Percentiles rank a stretch among this genome's conserved stretches.
Conservation (phyloP, 2,113 vertebrate species). For the Pyxicephalus adspersus region DNA sequence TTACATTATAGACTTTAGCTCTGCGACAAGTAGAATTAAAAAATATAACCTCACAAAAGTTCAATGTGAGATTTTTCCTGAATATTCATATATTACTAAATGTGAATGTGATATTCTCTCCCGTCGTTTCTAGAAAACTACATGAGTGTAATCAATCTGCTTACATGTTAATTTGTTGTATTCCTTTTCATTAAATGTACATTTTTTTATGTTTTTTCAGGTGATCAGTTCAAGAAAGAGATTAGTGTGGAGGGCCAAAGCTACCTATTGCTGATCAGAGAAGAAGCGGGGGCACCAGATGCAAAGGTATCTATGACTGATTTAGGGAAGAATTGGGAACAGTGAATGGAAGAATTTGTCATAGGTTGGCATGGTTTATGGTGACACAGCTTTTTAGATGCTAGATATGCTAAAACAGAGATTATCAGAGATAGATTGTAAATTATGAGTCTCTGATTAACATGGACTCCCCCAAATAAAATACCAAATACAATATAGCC, state of each 20-base stretch:
- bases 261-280: constrained; percentile 90
- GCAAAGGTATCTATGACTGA: constrained; percentile 75
- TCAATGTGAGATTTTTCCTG: not conserved
- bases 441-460: too few relatives aligned
- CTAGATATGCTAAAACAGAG: too few relatives aligned
- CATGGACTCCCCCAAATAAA: too few relatives aligned
- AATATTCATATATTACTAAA: not conserved
- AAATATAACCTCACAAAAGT: not conserved
- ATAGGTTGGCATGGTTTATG: too few relatives aligned
- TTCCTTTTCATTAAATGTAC: not conserved
- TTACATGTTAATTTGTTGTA: not conserved
- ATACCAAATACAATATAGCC: too few relatives aligned
- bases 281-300: constrained; percentile 85
- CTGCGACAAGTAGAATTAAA: not conserved
- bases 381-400: too few relatives aligned
- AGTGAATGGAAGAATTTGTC: too few relatives aligned
- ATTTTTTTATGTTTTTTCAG: constrained; percentile 65
- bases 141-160: not conserved
- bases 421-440: too few relatives aligned
- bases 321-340: not conserved
- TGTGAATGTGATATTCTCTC: not conserved
- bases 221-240: constrained; percentile 92
- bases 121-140: not conserved
- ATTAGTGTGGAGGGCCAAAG: constrained; percentile 89
- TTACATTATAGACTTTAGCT: too few relatives aligned